These are phyloP conservation scores for Tympanoctomys barrerae DNA, from an alignment of 2,797 vertebrate genomes.

Conservation along the genomic window DNA sequence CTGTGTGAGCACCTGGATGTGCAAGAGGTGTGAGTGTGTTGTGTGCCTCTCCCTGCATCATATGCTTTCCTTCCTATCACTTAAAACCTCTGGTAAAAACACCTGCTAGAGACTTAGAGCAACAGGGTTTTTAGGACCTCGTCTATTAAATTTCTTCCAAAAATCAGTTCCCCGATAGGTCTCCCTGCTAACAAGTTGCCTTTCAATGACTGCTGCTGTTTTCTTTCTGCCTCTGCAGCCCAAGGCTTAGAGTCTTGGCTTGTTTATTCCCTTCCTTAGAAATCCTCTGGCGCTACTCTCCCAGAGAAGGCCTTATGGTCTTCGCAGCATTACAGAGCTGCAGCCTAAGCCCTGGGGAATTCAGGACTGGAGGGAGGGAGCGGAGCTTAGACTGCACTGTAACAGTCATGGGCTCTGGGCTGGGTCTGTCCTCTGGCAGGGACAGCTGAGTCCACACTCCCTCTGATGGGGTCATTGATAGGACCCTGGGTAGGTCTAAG, in stretches of 20 bases:
- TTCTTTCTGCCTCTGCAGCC: slow-evolving; percentile 24
- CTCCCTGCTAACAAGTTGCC: not conserved
- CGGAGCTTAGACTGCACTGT: not conserved
- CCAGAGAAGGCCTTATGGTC: not conserved
- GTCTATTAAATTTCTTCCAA: not conserved
- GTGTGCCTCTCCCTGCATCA: rapidly evolving
- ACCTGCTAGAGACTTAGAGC: not conserved
- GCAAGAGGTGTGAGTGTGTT: not conserved
- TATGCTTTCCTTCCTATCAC: not conserved
- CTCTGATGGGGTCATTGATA: not conserved
- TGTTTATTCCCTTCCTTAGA: not conserved
- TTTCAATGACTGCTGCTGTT: not conserved
- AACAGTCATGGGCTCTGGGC: not conserved
- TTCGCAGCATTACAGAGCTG: not conserved
- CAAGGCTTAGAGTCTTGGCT: not conserved
- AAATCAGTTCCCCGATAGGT: not conserved
- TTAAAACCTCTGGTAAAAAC: not conserved
- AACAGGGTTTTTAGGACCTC: not conserved
- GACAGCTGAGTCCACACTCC: not conserved
- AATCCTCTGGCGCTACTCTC: not conserved
- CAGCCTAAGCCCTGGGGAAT: not conserved
- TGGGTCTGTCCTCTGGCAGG: not conserved
- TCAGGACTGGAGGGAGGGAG: not conserved
- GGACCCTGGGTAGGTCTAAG: not conserved
- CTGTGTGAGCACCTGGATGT: not conserved